Evolutionary conservation across 1,140 invertebrate species (phyloP).

Genomic region (Zaprionus nigranus): DNA sequence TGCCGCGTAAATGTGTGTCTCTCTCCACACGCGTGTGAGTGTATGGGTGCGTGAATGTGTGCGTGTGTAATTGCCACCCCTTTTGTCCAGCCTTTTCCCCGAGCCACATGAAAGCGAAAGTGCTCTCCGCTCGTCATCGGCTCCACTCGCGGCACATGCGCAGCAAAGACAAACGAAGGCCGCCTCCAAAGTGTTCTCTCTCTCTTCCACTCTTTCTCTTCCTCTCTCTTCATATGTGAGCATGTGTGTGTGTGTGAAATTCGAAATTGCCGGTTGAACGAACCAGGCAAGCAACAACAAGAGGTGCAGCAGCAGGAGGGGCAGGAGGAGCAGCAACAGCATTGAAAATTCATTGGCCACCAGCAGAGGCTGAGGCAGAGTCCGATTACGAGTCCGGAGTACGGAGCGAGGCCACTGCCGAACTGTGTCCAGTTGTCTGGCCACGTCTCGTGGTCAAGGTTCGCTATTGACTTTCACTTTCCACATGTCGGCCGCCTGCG

Average conservation of each 20-base stretch:
- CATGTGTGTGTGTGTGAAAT: constrained; percentile 51
- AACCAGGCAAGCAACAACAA: constrained; percentile 62
- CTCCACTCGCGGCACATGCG: constrained; percentile 6
- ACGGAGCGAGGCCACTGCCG: constrained; percentile 13
- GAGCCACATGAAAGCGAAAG: constrained; percentile 66
- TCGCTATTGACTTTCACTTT: constrained; percentile 83
- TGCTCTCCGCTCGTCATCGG: constrained; percentile 31
- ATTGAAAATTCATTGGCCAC: constrained; percentile 54
- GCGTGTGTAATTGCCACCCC: constrained; percentile 42
- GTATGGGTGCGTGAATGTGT: constrained; percentile 25
- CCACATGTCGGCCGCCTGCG: constrained; percentile 59
- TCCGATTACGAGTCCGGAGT: constrained; percentile 43
- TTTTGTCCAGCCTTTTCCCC: constrained; percentile 32
- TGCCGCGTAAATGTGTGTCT: constrained; percentile 13
- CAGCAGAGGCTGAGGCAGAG: constrained; percentile 15
- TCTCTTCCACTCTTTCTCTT: neutral
- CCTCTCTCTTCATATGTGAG: constrained; percentile 20
- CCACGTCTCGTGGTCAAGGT: constrained; percentile 80
- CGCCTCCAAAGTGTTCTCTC: neutral
- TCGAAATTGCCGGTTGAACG: constrained; percentile 73
- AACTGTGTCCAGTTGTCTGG: constrained; percentile 32
- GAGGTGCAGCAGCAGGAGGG: constrained; percentile 38
- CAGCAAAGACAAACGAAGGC: constrained; percentile 1
- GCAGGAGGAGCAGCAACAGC: constrained; percentile 56
- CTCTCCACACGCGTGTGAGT: neutral